Evolutionary conservation across 2,113 vertebrate genomes (phyloP), one percentile per base, ranked within the genome.

Genomic region (Notarius quadriscutis): DNA sequence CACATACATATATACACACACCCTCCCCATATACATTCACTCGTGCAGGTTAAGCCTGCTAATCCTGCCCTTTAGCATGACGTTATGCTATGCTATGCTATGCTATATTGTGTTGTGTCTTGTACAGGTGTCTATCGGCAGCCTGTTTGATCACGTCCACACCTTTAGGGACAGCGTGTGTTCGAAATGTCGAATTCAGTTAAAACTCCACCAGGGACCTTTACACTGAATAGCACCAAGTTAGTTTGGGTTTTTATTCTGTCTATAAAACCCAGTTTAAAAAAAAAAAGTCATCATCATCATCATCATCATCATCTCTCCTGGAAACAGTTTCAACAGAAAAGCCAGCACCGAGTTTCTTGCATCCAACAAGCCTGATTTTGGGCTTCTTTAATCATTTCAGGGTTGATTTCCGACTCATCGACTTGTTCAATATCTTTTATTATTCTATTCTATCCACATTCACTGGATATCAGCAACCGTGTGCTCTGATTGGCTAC

Each of bases 31-130:
- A 8, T 83, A 67, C 34, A 65, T 83, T 82, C 34, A 25, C n/a
- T 82, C 1, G 20, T 51, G 41, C 60, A 81, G 78, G 78, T 72
- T 51, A 87, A 77, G 65, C 81, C 86, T 63, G 80, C 55, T 58
- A 25, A 27, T 82, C 86, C 86, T 82, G 79, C 53, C 67, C 53
- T 51, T 15, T 60, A 25, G 63, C 17, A 41, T 0, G 4, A 20
- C 12, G 1, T 1, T 80, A 30, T 34, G 14, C 2, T 34, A 34
- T 2, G 34, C 1, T 0, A 41, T 41, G 41, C 41, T 41, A 41
- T 41, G 34, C 34, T 41, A 41, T 41, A 2, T 3, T 41, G 34
- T 2, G 4, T 80, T 8, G 50, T n/a, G 77, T 55, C 17, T 55
- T n/a, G 6, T 57, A 53, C 7, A 41, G 41, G 30, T 58, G 34